These are phyloP conservation scores for Meghimatium bilineatum DNA, from an alignment of 2,888 invertebrate genomes.

Conservation along the genomic window DNA sequence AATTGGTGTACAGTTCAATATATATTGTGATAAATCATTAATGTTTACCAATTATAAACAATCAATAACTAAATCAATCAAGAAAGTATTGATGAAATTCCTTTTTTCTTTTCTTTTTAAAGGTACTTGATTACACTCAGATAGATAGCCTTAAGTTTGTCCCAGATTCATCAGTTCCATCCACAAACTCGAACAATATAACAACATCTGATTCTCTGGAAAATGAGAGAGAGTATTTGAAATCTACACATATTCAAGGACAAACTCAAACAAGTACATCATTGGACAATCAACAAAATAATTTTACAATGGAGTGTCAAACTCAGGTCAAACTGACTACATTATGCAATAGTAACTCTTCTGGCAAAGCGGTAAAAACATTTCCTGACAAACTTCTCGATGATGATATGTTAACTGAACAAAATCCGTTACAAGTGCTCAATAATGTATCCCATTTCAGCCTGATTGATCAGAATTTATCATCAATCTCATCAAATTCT, in stretches of 20 bases:
- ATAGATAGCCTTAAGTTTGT: conserved; percentile 22
- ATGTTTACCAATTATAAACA: no score
- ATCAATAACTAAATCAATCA: neutral
- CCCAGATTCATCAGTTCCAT: neutral
- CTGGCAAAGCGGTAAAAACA: neutral
- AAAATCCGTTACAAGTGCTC: neutral
- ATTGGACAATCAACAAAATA: neutral
- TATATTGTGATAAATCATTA: no score
- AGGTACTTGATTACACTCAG: neutral
- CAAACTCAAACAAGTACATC: neutral
- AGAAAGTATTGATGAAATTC: neutral
- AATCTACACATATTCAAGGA: conserved; percentile 1
- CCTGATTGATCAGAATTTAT: neutral
- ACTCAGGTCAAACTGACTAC: conserved; percentile 13
- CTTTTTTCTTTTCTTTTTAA: neutral
- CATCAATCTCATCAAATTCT: neutral
- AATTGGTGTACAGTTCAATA: no score
- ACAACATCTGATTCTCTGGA: neutral
- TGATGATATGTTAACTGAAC: neutral
- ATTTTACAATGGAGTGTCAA: conserved; percentile 17
- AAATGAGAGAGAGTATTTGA: neutral
- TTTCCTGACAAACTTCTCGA: conserved; percentile 3
- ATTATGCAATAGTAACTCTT: neutral
- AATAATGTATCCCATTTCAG: conserved; percentile 16
- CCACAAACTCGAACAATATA: conserved; percentile 27